Evolutionary conservation across 2,888 invertebrate genomes (phyloP).

Genomic region (Caenorhabditis virilis): DNA sequence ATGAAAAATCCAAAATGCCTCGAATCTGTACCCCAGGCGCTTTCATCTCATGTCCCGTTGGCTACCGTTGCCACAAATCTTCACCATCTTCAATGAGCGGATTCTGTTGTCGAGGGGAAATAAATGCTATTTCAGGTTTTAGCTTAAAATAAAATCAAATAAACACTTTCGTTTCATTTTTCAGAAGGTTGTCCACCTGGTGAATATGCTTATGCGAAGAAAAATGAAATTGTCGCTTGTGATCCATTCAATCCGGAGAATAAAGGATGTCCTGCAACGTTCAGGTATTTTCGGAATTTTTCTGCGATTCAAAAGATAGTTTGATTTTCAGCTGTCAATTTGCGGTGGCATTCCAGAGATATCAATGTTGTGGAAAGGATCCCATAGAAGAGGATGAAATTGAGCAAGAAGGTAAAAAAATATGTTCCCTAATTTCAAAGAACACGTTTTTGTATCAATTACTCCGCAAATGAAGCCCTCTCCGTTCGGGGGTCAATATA

Average conservation of each 20-base stretch:
- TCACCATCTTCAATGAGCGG: conserved; percentile 43
- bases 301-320: not conserved
- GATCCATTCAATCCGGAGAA: conserved; percentile 64
- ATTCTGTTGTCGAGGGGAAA: conserved; percentile 63
- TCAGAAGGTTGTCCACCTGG: conserved; percentile 65
- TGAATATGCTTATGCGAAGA: conserved; percentile 57
- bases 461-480: no score
- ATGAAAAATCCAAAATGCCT: conserved; percentile 63
- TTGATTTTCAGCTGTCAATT: conserved; percentile 50
- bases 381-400: conserved; percentile 61
- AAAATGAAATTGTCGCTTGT: conserved; percentile 56
- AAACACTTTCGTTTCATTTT: no score
- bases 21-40: conserved; percentile 62
- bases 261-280: conserved; percentile 53
- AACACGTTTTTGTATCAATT: not conserved
- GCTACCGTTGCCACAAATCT: conserved; percentile 57
- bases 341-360: conserved; percentile 58
- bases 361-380: conserved; percentile 66
- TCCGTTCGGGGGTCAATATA: no score
- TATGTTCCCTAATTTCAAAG: no score
- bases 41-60: conserved; percentile 58
- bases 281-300: conserved; percentile 5
- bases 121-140: conserved; percentile 57
- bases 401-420: conserved; percentile 51
- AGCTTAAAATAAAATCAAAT: no score